These are phyloP conservation scores for Buteo buteo DNA, from an alignment of 2,113 vertebrate genomes.

Conservation along the genomic window DNA sequence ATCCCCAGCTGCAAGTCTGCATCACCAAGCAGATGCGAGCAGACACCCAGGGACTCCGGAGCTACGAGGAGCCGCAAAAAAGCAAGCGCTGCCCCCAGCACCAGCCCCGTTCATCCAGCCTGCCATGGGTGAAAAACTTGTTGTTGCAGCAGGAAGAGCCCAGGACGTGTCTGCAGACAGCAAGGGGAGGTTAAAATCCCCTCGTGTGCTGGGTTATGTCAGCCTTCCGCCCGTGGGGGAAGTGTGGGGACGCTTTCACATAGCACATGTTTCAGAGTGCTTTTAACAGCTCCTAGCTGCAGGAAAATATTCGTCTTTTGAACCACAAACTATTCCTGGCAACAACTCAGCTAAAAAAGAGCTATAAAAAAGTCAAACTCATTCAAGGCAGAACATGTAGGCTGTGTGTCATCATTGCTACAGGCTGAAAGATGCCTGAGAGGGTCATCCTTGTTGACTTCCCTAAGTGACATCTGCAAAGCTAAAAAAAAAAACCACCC, in stretches of 20 bases:
- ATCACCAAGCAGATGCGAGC: not conserved
- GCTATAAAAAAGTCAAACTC: not conserved
- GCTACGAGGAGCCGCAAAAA: not conserved
- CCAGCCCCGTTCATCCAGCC: not conserved
- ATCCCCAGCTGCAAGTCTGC: not conserved
- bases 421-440: not conserved
- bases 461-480: not conserved
- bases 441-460: not conserved
- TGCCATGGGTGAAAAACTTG: no score
- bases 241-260: accelerated
- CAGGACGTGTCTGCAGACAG: not conserved
- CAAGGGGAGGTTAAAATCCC: not conserved
- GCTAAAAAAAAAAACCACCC: no score
- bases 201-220: accelerated
- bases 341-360: not conserved
- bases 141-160: not conserved
- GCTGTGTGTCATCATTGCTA: not conserved
- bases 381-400: not conserved
- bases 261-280: accelerated
- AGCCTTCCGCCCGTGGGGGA: accelerated
- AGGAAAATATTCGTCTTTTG: not conserved
- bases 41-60: not conserved
- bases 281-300: not conserved
- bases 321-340: not conserved
- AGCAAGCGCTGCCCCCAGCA: not conserved